phyloP scores from a whole-genome alignment of 2,113 vertebrate species.

The Oryzias melastigma region DNA sequence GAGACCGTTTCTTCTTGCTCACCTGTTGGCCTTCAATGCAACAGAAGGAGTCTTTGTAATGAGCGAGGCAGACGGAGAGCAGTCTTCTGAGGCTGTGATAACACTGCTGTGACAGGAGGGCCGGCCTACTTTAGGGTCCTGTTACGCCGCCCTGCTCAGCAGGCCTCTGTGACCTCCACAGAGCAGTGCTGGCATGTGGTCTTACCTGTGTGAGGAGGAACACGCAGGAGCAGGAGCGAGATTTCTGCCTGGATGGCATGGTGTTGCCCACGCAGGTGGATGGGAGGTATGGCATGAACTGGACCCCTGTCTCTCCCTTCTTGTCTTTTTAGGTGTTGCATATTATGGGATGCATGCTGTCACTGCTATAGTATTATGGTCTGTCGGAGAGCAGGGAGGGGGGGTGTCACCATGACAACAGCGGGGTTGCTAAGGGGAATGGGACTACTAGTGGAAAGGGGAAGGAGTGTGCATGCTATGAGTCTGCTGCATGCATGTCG shows the following conservation, averaged over 20 bases:
- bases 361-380: constrained; percentile 79
- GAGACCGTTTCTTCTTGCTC: background rate
- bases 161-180: constrained; percentile 21
- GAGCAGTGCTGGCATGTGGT: background rate
- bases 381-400: constrained; percentile 60
- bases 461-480: constrained; percentile 69
- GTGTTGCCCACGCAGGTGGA: constrained; percentile 63
- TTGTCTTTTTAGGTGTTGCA: constrained; percentile 73
- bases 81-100: background rate
- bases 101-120: constrained; percentile 17
- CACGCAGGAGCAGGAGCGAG: constrained; percentile 14
- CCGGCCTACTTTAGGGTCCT: background rate
- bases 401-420: constrained; percentile 79
- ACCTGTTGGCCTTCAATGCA: constrained; percentile 21
- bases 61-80: background rate
- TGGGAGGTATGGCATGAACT: constrained; percentile 81
- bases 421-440: constrained; percentile 81
- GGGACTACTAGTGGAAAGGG: constrained; percentile 76
- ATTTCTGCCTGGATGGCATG: constrained; percentile 27
- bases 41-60: background rate
- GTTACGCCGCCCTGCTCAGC: constrained; percentile 1
- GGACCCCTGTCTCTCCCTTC: constrained; percentile 52
- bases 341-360: constrained; percentile 80
- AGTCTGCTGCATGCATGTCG: constrained; percentile 60
- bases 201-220: constrained; percentile 14